A percentile compares a stretch with the other conserved stretches of the same genome.
Conservation (phyloP, 2,888 invertebrate species). For the Tricholauxania praeusta region DNA sequence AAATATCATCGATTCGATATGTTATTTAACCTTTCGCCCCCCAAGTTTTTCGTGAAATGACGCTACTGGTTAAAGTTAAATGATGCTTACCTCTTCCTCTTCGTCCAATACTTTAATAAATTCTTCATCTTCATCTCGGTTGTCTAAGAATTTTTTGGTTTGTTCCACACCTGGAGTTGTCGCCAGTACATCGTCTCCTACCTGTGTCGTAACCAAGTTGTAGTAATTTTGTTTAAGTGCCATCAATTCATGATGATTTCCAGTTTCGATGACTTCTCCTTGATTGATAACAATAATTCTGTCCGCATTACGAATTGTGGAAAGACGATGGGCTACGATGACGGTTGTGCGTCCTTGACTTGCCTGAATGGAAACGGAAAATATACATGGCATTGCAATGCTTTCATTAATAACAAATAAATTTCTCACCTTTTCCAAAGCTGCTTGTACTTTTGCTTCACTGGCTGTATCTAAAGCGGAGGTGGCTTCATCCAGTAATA, state of each 20-base stretch:
- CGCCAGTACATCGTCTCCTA: slow-evolving; percentile 62
- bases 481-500: slow-evolving; percentile 88
- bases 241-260: slow-evolving; percentile 79
- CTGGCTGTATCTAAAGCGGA: slow-evolving; percentile 89
- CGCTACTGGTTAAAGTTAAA: no score
- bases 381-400: background rate
- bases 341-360: slow-evolving; percentile 82
- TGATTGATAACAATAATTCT: slow-evolving; percentile 79
- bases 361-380: slow-evolving; percentile 68
- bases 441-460: slow-evolving; percentile 87
- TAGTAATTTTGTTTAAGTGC: slow-evolving; percentile 74
- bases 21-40: no score
- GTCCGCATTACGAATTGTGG: slow-evolving; percentile 80
- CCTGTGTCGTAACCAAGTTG: slow-evolving; percentile 77
- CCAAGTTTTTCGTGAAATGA: no score
- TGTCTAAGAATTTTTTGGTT: slow-evolving; percentile 46
- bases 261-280: slow-evolving; percentile 77
- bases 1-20: no score
- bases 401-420: background rate
- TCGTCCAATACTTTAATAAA: slow-evolving; percentile 49
- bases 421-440: slow-evolving; percentile 74
- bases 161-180: slow-evolving; percentile 49
- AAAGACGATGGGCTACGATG: slow-evolving; percentile 82
- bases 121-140: slow-evolving; percentile 59
- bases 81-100: slow-evolving; percentile 35